Base-by-base conservation (phyloP, 2,797 vertebrate species). In the Euphonia xanthogaster region DNA sequence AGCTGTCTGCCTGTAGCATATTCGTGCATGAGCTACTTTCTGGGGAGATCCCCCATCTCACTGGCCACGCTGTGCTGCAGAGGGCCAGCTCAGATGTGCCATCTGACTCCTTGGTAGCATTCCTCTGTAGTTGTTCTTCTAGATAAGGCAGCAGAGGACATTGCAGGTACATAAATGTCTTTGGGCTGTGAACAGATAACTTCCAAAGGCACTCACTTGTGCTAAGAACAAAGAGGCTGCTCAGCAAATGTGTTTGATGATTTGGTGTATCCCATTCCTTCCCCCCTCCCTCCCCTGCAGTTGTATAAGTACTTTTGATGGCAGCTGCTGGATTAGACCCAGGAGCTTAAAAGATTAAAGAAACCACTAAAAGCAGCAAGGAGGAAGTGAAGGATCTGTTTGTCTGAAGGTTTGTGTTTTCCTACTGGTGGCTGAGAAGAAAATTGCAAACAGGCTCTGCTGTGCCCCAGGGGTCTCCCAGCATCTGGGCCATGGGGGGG, bases 331-430 rank as follows among this genome's bases (percentile, higher is more conserved):
- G 96, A 97, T 97, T 97, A 98, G 97, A 96, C 97, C 97, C 60
- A 96, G 97, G 97, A 98, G 98, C 97, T 98, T 98, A 98, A 98
- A 98, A 98, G 98, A 99, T 99, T 98, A 98, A 98, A 98, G 97
- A 93, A 97, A 97, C 97, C 97, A 98, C 96, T 98, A 96, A 98
- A 97, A 97, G 97, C 96, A 95, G 98, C 96, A 77, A 95, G 94
- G 91, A 98, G 96, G 97, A 98, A 98, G 96, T 78, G 84, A 96
- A 98, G 97, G 96, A 96, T 95, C 96, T 39, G 73, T 97, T 97
- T 97, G 96, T 94, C 94, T 96, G 94, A 96, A 96, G 92, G 91
- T 95, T 97, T 94, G 95, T 80, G 73, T 97, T 98, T 97, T 95
- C 74, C 5, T 96, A 76, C 91, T 97, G 92, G 76, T 97, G 95